A percentile compares a stretch with the other conserved stretches of the same genome.
phyloP scores from a whole-genome alignment of 23 tunicate genomes.

The Pegea sp. region DNA sequence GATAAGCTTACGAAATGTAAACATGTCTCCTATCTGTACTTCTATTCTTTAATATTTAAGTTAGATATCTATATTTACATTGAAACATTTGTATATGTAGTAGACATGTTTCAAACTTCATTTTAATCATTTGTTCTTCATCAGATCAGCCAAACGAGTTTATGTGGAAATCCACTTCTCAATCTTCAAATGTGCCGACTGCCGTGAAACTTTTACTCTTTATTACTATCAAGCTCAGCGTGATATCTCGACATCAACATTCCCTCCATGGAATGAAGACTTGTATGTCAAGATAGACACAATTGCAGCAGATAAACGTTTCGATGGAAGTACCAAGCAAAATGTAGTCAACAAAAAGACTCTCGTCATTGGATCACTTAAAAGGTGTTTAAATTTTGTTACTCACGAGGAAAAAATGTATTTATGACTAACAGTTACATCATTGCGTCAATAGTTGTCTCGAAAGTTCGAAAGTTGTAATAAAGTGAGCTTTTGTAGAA shows the following conservation, averaged over 20 bases:
- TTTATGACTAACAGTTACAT: too few relatives aligned
- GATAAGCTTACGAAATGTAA: too few relatives aligned
- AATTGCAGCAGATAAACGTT: conserved; percentile 65
- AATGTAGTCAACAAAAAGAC: conserved; percentile 61
- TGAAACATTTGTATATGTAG: too few relatives aligned
- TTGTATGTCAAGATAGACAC: conserved; percentile 77
- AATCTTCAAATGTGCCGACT: conserved; percentile 49
- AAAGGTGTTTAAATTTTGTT: conserved; percentile 13
- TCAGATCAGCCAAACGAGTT: conserved; percentile 39
- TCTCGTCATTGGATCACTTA: conserved; percentile 39
- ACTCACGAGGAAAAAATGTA: background rate
- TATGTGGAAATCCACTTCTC: conserved; percentile 67
- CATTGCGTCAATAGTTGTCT: too few relatives aligned
- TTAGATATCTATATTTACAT: too few relatives aligned
- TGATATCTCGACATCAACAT: conserved; percentile 56
- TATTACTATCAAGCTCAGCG: conserved; percentile 45
- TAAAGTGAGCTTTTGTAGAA: too few relatives aligned
- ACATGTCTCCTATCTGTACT: too few relatives aligned
- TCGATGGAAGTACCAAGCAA: conserved; percentile 16
- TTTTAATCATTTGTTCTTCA: too few relatives aligned
- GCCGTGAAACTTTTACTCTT: conserved; percentile 72
- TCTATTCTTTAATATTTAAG: too few relatives aligned
- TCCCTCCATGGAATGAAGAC: conserved; percentile 84
- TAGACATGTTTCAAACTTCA: too few relatives aligned
- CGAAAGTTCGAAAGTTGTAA: too few relatives aligned